These are phyloP conservation scores for Gasteruption jaculator DNA, from an alignment of 2,888 invertebrate species.

Conservation along the genomic window DNA sequence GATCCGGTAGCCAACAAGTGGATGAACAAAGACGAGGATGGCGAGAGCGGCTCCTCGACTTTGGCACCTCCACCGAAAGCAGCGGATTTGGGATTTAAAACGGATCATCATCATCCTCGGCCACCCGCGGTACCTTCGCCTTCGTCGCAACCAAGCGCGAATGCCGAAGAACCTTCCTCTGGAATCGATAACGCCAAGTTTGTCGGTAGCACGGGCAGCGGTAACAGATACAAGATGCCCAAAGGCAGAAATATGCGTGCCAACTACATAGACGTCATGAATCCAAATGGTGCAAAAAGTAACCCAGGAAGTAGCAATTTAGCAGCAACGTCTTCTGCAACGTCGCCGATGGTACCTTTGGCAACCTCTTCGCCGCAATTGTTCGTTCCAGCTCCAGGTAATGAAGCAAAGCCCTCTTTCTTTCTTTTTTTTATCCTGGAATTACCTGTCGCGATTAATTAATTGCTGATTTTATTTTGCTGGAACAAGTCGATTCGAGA, in stretches of 20 bases:
- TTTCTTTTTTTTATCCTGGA: no score
- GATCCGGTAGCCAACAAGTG: conserved; percentile 82
- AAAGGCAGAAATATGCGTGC: conserved; percentile 67
- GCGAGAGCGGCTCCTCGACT: conserved; percentile 54
- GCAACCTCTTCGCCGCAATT: conserved; percentile 53
- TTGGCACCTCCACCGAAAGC: conserved; percentile 70
- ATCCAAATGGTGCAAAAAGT: conserved; percentile 61
- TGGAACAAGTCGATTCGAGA: no score
- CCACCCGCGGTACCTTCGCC: conserved; percentile 33
- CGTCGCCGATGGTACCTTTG: conserved; percentile 49
- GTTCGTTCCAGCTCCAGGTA: conserved; percentile 58
- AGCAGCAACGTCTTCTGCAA: conserved; percentile 48
- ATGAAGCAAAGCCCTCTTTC: no score
- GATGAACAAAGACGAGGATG: conserved; percentile 77
- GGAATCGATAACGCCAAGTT: conserved; percentile 33
- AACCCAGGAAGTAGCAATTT: conserved; percentile 36
- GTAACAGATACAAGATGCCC: conserved; percentile 78
- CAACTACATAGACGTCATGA: conserved; percentile 84
- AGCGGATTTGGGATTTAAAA: conserved; percentile 53
- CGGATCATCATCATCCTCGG: conserved; percentile 45
- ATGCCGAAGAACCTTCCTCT: conserved; percentile 24
- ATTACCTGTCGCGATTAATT: no score
- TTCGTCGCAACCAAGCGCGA: conserved; percentile 18
- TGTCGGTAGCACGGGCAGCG: conserved; percentile 38
- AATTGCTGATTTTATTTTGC: no score